Evolutionary conservation across 2,888 invertebrate genomes (phyloP), one percentile per base, ranked within the genome.

Genomic region (Acanthopleura granulata): DNA sequence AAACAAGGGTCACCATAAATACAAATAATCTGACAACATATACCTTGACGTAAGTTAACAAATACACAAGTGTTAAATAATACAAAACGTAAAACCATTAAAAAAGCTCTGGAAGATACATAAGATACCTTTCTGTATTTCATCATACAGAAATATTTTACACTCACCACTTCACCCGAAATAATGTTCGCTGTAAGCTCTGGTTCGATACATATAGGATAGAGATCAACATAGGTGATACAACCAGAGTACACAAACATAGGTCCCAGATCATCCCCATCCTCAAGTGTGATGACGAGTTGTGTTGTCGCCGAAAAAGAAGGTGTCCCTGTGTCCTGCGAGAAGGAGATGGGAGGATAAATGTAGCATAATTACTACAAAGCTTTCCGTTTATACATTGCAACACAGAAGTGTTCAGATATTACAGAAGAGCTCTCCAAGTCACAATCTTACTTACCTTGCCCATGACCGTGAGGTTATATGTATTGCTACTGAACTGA

Each of bases 241-340:
- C 86, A 85, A 29, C 74, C 73, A 1, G 72, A 71, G 49, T 78
- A 77, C 16, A 78, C 70, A 75, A 84, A 85, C 12, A 77, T 82
- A 15, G 84, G 77, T 22, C 74, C 66, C 40, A 78, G 76, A 66
- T 83, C 83, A 72, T 85, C 83, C 1, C 78, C 79, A 71, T 85
- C 84, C 0, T 18, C 50, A 30, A 85, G 50, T 0, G 76, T 78
- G 62, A 85, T 61, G n/a, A 74, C 78, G 22, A 83, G 74, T 16
- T 78, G 76, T 22, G 79, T 78, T 30, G n/a, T 49, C 1, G 25
- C 71, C 29, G 66, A 66, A 3, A 22, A 14, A 22, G 66, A 27
- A 6, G 66, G 66, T 15, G 29, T 27, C 18, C 66, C 66, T 6
- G 66, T 66, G 66, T 66, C 66, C 66, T 66, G 29, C 6, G n/a